These are phyloP conservation scores for Siderastrea radians DNA, from an alignment of 92 coral and sea anemone genomes.

Conservation along the genomic window DNA sequence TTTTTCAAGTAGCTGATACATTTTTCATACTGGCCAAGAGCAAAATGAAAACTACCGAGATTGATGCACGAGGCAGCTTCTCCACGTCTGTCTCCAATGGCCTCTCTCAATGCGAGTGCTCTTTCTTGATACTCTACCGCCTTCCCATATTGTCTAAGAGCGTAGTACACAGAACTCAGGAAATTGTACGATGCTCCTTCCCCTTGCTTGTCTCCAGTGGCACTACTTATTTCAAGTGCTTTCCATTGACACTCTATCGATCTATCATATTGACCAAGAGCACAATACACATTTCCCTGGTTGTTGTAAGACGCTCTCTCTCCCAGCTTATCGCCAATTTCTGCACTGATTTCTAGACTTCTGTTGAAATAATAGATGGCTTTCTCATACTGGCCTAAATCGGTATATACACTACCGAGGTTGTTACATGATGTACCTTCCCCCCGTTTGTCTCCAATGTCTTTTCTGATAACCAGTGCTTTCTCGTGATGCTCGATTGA, in stretches of 20 bases:
- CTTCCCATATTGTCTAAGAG: too few species aligned
- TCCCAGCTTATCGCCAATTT: slow-evolving; percentile 34
- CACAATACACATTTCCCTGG: not conserved
- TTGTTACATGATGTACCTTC: slow-evolving; percentile 45
- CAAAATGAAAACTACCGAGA: too few species aligned
- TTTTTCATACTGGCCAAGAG: too few species aligned
- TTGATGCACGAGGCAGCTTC: too few species aligned
- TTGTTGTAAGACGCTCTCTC: slow-evolving; percentile 7
- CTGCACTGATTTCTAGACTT: slow-evolving; percentile 22
- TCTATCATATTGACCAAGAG: not conserved
- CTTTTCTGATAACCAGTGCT: slow-evolving; percentile 30
- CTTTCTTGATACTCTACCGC: too few species aligned
- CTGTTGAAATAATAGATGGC: slow-evolving; percentile 16
- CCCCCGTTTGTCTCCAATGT: slow-evolving; percentile 39
- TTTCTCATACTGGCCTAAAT: slow-evolving; percentile 21
- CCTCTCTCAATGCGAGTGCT: too few species aligned
- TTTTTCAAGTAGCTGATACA: slow-evolving; percentile 1
- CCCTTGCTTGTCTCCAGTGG: slow-evolving; percentile 16
- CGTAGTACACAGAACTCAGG: too few species aligned
- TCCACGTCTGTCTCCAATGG: too few species aligned
- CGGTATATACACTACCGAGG: slow-evolving; percentile 40
- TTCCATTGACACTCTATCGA: slow-evolving; percentile 27
- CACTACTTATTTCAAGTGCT: slow-evolving; percentile 13
- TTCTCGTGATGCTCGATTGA: slow-evolving; percentile 28
- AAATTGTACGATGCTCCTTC: slow-evolving; percentile 18